phyloP scores from a whole-genome alignment of 2,113 vertebrate species.

The mouse (Mus musculus) region GRCm39 chr1:113403501-113404000 shows the following conservation, averaged over 20 bases:
- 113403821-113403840: not conserved
- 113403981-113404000: not conserved
- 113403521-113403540: not conserved
- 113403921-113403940: not conserved
- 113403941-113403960: not conserved
- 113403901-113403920: not conserved
- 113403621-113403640: not conserved
- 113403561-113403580: not conserved
- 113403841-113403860: not conserved
- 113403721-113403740: not conserved
- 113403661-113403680: not conserved
- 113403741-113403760: not conserved
- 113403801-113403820: not conserved
- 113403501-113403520: conserved; percentile 6
- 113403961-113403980: not conserved
- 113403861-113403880: not conserved
- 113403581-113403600: not conserved
- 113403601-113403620: not conserved
- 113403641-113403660: not conserved
- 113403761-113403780: not conserved
- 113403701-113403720: not conserved
- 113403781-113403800: not conserved
- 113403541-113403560: not conserved
- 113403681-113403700: not conserved
- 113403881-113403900: too few species aligned